A percentile compares a stretch with the other conserved stretches of the same genome.
phyloP scores from a whole-genome alignment of 2,888 invertebrate species.

The Hedya salicella region DNA sequence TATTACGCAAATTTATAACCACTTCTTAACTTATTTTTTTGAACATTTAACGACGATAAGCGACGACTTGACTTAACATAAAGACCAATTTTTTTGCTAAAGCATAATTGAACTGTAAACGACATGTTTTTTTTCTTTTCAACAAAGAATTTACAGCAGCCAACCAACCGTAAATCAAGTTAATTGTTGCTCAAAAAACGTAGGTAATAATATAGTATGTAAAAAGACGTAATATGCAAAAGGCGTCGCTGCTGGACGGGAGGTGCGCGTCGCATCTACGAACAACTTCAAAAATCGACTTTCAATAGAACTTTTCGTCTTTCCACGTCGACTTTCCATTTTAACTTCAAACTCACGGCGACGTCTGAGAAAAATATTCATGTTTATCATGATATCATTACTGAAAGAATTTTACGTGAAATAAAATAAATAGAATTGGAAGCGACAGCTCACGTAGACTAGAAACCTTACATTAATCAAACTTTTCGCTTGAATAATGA shows the following conservation, averaged over 20 bases:
- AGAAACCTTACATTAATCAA: conserved; percentile 23
- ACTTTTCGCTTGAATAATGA: conserved; percentile 20
- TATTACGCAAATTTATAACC: too few relatives aligned
- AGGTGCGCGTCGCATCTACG: conserved; percentile 62
- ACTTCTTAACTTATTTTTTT: too few relatives aligned
- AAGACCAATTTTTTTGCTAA: too few relatives aligned
- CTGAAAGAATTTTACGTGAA: conserved; percentile 22
- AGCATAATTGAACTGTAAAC: too few relatives aligned
- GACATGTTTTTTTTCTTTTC: too few relatives aligned
- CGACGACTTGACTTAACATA: too few relatives aligned
- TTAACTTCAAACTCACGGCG: conserved; percentile 56
- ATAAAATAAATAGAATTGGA: conserved; percentile 21
- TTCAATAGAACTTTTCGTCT: conserved; percentile 70
- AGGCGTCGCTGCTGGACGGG: conserved; percentile 27
- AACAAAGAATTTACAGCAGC: too few relatives aligned
- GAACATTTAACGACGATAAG: too few relatives aligned
- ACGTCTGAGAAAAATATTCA: conserved; percentile 34
- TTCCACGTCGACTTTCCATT: conserved; percentile 70
- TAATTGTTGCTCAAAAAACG: not conserved
- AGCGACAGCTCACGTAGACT: conserved; percentile 22
- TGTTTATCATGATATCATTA: conserved; percentile 38
- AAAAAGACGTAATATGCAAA: conserved; percentile 41
- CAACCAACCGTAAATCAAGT: too few relatives aligned
- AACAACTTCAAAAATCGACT: conserved; percentile 79
- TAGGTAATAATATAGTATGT: not conserved